Percentiles rank a stretch among this genome's conserved stretches.
phyloP scores from a whole-genome alignment of 2,888 invertebrate species.

The Xestia sexstrigata region DNA sequence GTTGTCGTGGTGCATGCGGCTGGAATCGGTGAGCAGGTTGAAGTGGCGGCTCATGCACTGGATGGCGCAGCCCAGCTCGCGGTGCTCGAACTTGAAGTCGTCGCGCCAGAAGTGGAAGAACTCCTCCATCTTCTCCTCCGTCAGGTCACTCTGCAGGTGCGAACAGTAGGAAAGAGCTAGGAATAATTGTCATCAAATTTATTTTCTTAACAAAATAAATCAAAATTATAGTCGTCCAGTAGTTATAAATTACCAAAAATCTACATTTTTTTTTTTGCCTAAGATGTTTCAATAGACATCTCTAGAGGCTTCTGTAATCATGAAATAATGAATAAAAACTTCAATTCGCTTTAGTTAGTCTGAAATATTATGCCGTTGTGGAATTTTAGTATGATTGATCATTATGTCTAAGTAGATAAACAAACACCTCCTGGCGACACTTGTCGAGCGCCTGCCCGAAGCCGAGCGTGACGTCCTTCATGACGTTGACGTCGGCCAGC shows the following conservation, averaged over 20 bases:
- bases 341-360: background rate
- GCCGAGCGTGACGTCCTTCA: constrained; percentile 87
- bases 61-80: constrained; percentile 87
- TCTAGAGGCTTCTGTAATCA: background rate
- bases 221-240: background rate
- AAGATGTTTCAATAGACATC: background rate
- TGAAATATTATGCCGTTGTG: background rate
- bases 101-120: constrained; percentile 89
- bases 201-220: background rate
- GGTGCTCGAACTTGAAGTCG: constrained; percentile 86
- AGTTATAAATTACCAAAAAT: background rate
- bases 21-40: constrained; percentile 84
- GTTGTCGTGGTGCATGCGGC: constrained; percentile 86
- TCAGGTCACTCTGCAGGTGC: constrained; percentile 78
- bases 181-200: background rate
- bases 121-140: constrained; percentile 86
- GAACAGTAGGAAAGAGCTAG: background rate
- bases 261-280: background rate
- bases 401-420: background rate
- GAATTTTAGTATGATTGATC: background rate
- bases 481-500: constrained; percentile 74
- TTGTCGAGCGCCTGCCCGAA: constrained; percentile 85
- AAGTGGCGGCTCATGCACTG: constrained; percentile 85
- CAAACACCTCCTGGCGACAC: constrained; percentile 82
- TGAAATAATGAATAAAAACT: background rate